Percentiles rank a stretch among this genome's conserved stretches.
These are phyloP conservation scores for Habroteleia sp. DNA, from an alignment of 2,888 invertebrate genomes.

Conservation along the genomic window DNA sequence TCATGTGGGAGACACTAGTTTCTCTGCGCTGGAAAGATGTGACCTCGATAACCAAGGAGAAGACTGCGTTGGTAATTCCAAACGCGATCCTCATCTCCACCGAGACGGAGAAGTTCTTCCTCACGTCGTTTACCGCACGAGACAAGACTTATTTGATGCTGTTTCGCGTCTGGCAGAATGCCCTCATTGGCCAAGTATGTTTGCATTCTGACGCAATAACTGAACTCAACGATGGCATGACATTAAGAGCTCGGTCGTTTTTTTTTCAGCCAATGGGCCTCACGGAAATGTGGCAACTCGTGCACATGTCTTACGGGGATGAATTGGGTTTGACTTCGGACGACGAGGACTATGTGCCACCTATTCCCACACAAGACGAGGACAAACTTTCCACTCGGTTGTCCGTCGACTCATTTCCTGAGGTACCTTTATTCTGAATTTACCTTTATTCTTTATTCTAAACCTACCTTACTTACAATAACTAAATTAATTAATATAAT, in stretches of 20 bases:
- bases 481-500: no score
- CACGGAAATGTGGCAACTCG: slow-evolving; percentile 86
- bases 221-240: not conserved
- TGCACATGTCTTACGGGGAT: slow-evolving; percentile 96
- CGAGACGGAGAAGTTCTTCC: slow-evolving; percentile 92
- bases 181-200: slow-evolving; percentile 89
- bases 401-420: slow-evolving; percentile 82
- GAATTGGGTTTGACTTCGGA: slow-evolving; percentile 96
- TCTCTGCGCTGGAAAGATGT: slow-evolving; percentile 94
- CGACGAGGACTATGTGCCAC: slow-evolving; percentile 92
- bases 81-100: slow-evolving; percentile 96
- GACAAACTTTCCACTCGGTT: slow-evolving; percentile 77
- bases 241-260: no score
- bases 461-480: no score
- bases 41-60: slow-evolving; percentile 96
- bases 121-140: slow-evolving; percentile 95
- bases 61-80: slow-evolving; percentile 96
- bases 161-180: slow-evolving; percentile 98
- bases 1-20: slow-evolving; percentile 96
- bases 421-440: no score
- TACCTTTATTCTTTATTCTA: no score
- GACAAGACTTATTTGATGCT: slow-evolving; percentile 98
- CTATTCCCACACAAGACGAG: slow-evolving; percentile 78
- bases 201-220: not conserved
- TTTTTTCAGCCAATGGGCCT: slow-evolving; percentile 82